These are phyloP conservation scores for Cotesia glomerata DNA, from an alignment of 1,140 invertebrate genomes.

Conservation along the genomic window DNA sequence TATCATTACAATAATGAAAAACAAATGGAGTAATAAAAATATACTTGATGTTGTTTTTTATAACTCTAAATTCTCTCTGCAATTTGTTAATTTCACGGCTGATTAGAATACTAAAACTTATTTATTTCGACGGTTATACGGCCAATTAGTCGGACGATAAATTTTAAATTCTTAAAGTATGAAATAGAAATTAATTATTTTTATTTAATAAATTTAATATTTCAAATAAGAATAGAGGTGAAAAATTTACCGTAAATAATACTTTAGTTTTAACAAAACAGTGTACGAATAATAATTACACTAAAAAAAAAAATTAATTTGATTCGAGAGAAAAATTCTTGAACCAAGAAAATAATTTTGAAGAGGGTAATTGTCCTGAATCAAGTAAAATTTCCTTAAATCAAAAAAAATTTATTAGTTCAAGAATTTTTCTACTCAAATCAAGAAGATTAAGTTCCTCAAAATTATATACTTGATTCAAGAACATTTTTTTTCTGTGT, in stretches of 20 bases:
- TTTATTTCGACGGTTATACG: conserved; percentile 37
- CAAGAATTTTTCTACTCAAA: too few relatives aligned
- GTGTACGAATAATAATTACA: too few relatives aligned
- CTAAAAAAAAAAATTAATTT: too few relatives aligned
- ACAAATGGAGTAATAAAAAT: background rate
- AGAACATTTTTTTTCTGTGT: too few relatives aligned
- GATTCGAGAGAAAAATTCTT: too few relatives aligned
- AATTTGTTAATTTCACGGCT: conserved; percentile 43
- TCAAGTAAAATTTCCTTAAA: too few relatives aligned
- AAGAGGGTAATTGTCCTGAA: too few relatives aligned
- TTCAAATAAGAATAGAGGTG: background rate
- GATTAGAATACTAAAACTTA: conserved; percentile 37
- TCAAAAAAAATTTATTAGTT: too few relatives aligned
- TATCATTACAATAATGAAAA: conserved; percentile 29
- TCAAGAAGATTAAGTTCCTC: too few relatives aligned
- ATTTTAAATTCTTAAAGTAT: background rate
- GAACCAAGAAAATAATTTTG: too few relatives aligned
- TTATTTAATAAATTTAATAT: background rate
- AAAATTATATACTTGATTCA: too few relatives aligned
- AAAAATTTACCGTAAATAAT: background rate
- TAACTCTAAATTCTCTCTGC: conserved; percentile 10
- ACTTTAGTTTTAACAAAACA: too few relatives aligned
- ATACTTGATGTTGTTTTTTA: background rate
- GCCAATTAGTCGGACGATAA: conserved; percentile 30
- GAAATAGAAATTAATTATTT: background rate